Evolutionary conservation across 2,888 invertebrate species (phyloP), one percentile per base, ranked within the genome.

Genomic region (Xestobium rufovillosum): DNA sequence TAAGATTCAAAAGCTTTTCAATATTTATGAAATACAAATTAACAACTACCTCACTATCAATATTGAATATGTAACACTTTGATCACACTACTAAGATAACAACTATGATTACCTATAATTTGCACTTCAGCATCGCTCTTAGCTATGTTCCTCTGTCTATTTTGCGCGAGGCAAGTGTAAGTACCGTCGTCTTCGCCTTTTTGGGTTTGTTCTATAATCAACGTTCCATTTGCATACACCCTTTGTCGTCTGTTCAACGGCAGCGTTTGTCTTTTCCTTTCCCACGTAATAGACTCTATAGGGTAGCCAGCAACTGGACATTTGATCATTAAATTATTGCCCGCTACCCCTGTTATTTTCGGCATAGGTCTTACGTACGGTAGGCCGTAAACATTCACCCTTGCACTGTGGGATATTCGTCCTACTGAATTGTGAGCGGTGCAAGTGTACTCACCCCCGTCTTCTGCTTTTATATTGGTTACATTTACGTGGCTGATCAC

Each of bases 401-500:
- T 71, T 10, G 88, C 89, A 40, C 83, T 83, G 58, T 90, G 90
- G 30, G 78, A 72, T 8, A 84, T 79, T 63, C 77, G 80, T 31
- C 88, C 86, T 37, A 88, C 85, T 34, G 80, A 75, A 63, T 90
- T 91, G 50, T 79, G 78, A 2, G 90, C 89, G 13, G 81, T 78
- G 60, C 90, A 91, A 23, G 84, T 79, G 61, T 88, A 91, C 57
- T 89, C 86, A 14, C 90, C 90, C 41, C 90, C 89, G 66, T 90
- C 91, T 70, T 88, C 88, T 50, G 86, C 85, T 54, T 85, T 83
- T 43, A 89, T 80, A 45, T 83, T 78, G 55, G 86, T 86, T 57
- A 91, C 81, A 71, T 91, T 91, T 47, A 91, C 83, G 69, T 90
- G 89, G 59, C 89, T 89, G 63, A 91, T 88, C 44, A 91, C 90